Evolutionary conservation across 2,797 vertebrate genomes (phyloP), one percentile per base, ranked within the genome.

Genomic region (Pteropus rufus): DNA sequence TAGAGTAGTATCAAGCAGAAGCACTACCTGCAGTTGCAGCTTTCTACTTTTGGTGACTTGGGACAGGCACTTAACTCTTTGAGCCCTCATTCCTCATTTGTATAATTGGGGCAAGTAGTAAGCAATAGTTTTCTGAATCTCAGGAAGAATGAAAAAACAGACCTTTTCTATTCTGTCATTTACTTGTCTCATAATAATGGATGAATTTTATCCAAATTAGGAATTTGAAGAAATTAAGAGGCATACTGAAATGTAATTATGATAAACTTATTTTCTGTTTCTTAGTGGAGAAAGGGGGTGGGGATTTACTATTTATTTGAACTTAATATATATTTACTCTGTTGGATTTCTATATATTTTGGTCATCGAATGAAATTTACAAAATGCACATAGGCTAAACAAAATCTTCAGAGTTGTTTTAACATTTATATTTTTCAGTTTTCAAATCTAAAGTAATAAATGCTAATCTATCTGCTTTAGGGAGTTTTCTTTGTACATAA

Each of bases 361-460:
- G 52, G 34, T 92, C 23, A 76, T 41, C 29, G 41, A 82, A 72
- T 72, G 19, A 72, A 91, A 83, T 67, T 91, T 69, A 54, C 36
- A 58, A 75, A 91, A 36, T 87, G 19, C 19, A 12, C 9, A 49
- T 41, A 58, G 12, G 10, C 26, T 89, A 80, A 77, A 65, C 15
- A 84, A 4, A n/a, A 89, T n/a, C 18, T 75, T 34, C 5, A 54
- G 26, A 26, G 15, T 72, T 82, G 7, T 83, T 90, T 87, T 90
- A 84, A 79, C 41, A n/a, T 90, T 70, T 10, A n/a, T 77, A 41
- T 91, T 72, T n/a, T 89, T 89, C 21, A 44, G 26, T 67, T 89
- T 95, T 80, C 31, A 83, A 56, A 65, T 7, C 11, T 93, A 91
- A 93, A 84, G 39, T 69, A 87, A n/a, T 94, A 85, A 80, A 36